A percentile compares a stretch with the other conserved stretches of the same genome.
Conservation (phyloP, 2,797 vertebrate species). For the Platyrinchus mystaceus region DNA sequence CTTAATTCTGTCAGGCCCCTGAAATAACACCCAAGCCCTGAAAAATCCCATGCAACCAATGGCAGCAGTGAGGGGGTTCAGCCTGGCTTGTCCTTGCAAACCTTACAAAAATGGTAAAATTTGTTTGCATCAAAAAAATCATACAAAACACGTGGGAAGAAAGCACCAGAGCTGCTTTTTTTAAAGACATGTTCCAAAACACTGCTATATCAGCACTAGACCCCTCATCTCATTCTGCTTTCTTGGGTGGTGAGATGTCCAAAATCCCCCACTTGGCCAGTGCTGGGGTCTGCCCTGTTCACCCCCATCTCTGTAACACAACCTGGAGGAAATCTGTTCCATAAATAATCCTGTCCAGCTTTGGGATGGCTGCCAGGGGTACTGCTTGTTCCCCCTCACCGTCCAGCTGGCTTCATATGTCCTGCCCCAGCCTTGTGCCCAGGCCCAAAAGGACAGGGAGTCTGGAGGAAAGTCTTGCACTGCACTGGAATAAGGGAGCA, state of each 20-base stretch:
- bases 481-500: not conserved
- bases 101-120: not conserved
- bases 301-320: not conserved
- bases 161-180: not conserved
- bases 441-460: not conserved
- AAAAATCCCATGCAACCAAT: not conserved
- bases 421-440: not conserved
- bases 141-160: not conserved
- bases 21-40: not conserved
- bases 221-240: not conserved
- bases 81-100: not conserved
- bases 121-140: not conserved
- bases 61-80: not conserved
- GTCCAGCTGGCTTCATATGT: not conserved
- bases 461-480: not conserved
- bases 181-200: not conserved
- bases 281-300: not conserved
- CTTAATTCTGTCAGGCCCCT: not conserved
- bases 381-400: conserved; percentile 10
- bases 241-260: not conserved
- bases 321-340: conserved; percentile 36
- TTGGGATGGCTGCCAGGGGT: not conserved
- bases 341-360: not conserved
- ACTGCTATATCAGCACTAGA: rapidly evolving
- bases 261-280: rapidly evolving